These are phyloP conservation scores for Rhizoglyphus robini DNA, from an alignment of 1,140 invertebrate genomes.

Conservation along the genomic window DNA sequence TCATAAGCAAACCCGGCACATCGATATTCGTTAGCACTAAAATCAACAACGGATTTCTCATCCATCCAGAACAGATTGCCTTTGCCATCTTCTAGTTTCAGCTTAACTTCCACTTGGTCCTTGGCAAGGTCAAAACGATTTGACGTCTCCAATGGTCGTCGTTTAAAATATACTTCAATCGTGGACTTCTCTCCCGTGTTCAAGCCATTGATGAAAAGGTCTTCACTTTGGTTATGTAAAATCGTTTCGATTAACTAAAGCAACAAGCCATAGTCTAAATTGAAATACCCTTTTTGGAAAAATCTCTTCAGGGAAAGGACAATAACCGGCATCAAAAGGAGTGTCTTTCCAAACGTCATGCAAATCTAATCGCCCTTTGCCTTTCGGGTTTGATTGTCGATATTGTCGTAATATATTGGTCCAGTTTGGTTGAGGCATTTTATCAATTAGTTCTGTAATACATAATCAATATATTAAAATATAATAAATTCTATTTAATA, in stretches of 20 bases:
- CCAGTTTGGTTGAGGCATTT: background rate
- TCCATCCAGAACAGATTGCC: background rate
- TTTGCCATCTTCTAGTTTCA: background rate
- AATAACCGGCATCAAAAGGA: background rate
- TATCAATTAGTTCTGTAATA: too few relatives aligned
- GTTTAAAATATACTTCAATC: background rate
- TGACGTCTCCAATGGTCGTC: background rate
- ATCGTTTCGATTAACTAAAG: background rate
- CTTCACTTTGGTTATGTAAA: background rate
- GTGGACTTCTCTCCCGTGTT: background rate
- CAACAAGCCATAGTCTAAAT: background rate
- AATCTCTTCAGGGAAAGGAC: background rate
- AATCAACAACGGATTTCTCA: background rate
- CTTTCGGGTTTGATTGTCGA: too few relatives aligned
- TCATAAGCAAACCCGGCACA: background rate
- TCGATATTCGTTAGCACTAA: background rate
- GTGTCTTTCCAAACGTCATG: background rate
- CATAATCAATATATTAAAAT: too few relatives aligned
- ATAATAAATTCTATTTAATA: too few relatives aligned
- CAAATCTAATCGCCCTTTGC: slow-evolving; percentile 1
- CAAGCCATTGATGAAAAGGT: background rate
- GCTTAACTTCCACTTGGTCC: background rate
- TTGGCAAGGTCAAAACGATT: background rate
- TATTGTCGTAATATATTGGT: background rate
- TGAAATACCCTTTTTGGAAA: background rate